Percentiles rank a stretch among this genome's conserved stretches.
phyloP scores from a whole-genome alignment of 2,888 invertebrate genomes.

The Netelia melanura region DNA sequence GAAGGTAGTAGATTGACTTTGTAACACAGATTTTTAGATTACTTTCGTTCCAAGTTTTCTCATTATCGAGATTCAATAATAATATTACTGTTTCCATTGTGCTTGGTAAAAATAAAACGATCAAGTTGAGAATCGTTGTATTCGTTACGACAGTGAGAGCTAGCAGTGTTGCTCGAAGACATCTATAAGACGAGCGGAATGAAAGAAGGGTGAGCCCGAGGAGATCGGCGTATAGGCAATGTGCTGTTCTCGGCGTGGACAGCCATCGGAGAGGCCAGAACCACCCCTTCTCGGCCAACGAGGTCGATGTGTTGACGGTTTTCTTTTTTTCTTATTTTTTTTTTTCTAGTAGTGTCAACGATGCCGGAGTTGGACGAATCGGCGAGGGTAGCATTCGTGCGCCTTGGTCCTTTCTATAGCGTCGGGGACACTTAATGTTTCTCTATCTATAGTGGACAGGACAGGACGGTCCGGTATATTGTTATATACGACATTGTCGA shows the following conservation, averaged over 20 bases:
- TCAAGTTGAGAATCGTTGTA: slow-evolving; percentile 50
- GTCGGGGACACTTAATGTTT: slow-evolving; percentile 82
- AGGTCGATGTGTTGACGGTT: slow-evolving; percentile 62
- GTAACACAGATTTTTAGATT: no score
- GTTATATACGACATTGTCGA: slow-evolving; percentile 83
- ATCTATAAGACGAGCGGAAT: slow-evolving; percentile 78
- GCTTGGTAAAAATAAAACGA: not conserved
- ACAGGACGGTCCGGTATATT: slow-evolving; percentile 81
- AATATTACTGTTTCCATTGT: not conserved
- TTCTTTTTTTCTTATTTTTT: slow-evolving; percentile 16
- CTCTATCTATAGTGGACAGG: slow-evolving; percentile 83
- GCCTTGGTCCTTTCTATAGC: slow-evolving; percentile 70
- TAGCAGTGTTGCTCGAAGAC: slow-evolving; percentile 66
- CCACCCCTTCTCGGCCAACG: slow-evolving; percentile 46
- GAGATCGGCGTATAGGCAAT: slow-evolving; percentile 73
- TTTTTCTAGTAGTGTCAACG: slow-evolving; percentile 2
- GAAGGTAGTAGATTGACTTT: no score
- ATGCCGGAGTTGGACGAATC: slow-evolving; percentile 37
- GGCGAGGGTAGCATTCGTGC: slow-evolving; percentile 65
- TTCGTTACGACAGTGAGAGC: slow-evolving; percentile 71
- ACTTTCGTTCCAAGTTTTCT: no score
- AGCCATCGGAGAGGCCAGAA: slow-evolving; percentile 55
- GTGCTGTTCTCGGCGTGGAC: slow-evolving; percentile 57
- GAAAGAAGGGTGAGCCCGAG: slow-evolving; percentile 75
- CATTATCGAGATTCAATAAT: not conserved